Evolutionary conservation across 2,888 invertebrate species (phyloP).

Genomic region (Apodemia mormo): DNA sequence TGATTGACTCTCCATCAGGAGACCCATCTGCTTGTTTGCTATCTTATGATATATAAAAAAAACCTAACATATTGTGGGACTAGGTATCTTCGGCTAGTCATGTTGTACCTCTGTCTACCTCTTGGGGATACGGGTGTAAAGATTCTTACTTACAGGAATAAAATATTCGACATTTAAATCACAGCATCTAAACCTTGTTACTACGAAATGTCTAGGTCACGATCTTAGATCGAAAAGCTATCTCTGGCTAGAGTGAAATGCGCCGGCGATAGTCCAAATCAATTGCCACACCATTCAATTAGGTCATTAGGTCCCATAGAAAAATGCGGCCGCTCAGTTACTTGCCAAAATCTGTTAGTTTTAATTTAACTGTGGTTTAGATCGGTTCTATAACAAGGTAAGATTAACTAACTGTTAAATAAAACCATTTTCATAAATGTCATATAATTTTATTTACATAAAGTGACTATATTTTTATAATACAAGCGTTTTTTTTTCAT

Average conservation of each 20-base stretch:
- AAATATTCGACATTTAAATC: no score
- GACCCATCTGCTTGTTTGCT: no score
- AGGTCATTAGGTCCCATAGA: background rate
- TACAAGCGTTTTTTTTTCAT: no score
- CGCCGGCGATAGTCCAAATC: background rate
- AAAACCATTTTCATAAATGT: background rate
- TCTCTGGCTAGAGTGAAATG: background rate
- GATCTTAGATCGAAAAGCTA: background rate
- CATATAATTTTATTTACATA: background rate
- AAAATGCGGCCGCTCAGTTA: constrained; percentile 45
- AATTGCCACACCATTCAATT: background rate
- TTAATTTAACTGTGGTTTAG: constrained; percentile 20
- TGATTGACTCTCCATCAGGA: no score
- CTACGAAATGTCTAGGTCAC: background rate
- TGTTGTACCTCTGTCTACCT: no score
- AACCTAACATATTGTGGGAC: no score
- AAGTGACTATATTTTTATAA: no score
- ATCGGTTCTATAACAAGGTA: constrained; percentile 19
- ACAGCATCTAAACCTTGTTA: no score
- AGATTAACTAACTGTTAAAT: background rate
- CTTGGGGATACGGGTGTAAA: no score
- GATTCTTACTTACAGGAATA: no score
- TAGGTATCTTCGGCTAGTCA: no score
- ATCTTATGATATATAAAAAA: no score
- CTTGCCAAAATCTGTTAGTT: constrained; percentile 24